Conservation (phyloP, 2,797 vertebrate genomes). For the Botia kubotai region DNA sequence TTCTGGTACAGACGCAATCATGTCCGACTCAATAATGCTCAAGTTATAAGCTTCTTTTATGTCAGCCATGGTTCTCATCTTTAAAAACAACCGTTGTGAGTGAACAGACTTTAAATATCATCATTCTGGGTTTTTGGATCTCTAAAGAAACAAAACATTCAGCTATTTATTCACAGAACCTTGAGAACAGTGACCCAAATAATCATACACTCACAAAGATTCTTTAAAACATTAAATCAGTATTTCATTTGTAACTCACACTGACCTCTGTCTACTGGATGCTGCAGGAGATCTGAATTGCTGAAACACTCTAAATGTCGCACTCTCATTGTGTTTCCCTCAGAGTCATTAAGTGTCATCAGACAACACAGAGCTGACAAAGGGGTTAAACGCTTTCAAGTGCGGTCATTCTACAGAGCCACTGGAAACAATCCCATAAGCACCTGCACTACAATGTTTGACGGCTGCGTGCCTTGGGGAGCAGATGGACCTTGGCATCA, state of each 20-base stretch:
- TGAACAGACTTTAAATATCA: neutral
- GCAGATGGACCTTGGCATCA: constrained; percentile 17
- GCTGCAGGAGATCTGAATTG: constrained; percentile 10
- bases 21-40: neutral
- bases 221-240: neutral
- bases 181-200: neutral
- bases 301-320: constrained; percentile 18
- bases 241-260: neutral
- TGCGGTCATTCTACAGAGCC: constrained; percentile 16
- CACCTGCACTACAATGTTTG: constrained; percentile 22
- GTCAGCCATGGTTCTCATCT: neutral
- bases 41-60: neutral
- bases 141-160: neutral
- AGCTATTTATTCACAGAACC: neutral
- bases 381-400: constrained; percentile 44
- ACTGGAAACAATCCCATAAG: constrained; percentile 36
- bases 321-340: constrained; percentile 27
- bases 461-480: neutral
- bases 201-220: neutral
- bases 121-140: neutral
- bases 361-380: constrained; percentile 28
- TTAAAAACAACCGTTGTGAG: neutral
- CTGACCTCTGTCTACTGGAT: neutral
- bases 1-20: neutral
- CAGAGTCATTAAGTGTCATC: constrained; percentile 44